Conservation (phyloP, 2,797 vertebrate genomes). For the Carapus acus region DNA sequence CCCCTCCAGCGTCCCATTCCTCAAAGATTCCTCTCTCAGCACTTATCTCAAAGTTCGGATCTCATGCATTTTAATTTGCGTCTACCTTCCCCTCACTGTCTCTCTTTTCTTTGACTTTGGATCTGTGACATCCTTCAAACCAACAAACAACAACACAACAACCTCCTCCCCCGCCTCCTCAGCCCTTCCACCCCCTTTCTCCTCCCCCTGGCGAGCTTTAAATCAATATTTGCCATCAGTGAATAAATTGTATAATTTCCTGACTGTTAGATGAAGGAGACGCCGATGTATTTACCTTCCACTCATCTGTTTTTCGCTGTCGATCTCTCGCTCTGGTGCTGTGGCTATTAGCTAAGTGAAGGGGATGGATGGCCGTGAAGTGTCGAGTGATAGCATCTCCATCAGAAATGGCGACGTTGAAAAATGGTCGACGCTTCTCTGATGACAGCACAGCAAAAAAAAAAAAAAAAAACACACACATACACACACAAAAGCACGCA, state of each 20-base stretch:
- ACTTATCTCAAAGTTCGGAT: slow-evolving; percentile 64
- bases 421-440: slow-evolving; percentile 69
- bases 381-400: slow-evolving; percentile 69
- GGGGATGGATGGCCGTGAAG: slow-evolving; percentile 74
- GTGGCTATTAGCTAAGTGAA: slow-evolving; percentile 75
- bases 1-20: slow-evolving; percentile 37
- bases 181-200: slow-evolving; percentile 15
- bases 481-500: slow-evolving; percentile 10
- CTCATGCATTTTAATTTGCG: slow-evolving; percentile 71
- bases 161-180: neutral
- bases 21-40: slow-evolving; percentile 60
- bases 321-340: slow-evolving; percentile 45
- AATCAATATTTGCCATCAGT: slow-evolving; percentile 79
- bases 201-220: slow-evolving; percentile 35
- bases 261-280: slow-evolving; percentile 65
- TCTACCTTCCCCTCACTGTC: slow-evolving; percentile 46
- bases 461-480: slow-evolving; percentile 43
- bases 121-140: slow-evolving; percentile 67
- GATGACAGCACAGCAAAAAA: slow-evolving; percentile 69
- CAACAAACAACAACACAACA: slow-evolving; percentile 60
- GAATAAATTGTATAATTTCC: slow-evolving; percentile 71
- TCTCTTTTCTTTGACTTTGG: slow-evolving; percentile 62
- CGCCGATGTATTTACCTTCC: slow-evolving; percentile 63
- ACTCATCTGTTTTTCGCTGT: slow-evolving; percentile 38
- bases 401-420: slow-evolving; percentile 74